Evolutionary conservation across 2,888 invertebrate genomes (phyloP), one percentile per base, ranked within the genome.

Genomic region (Lasioglossum pauxillum): DNA sequence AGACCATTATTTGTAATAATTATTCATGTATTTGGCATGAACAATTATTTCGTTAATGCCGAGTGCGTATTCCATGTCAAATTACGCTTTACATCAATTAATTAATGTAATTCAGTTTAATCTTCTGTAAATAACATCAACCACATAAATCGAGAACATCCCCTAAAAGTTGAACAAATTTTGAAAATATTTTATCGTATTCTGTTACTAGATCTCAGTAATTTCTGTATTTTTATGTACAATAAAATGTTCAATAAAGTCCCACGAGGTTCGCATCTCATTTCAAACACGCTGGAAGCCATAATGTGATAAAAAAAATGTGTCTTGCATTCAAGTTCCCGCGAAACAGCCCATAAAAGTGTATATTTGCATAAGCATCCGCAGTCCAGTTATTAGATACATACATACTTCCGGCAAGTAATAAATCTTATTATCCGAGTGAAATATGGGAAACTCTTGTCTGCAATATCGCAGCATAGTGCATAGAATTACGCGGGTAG

Each of bases 341-440:
- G 31, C 31, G 64, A 64, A 64, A 64, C 35, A 64, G 64, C 64
- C 64, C 31, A 64, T 64, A 31, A 64, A 64, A 64, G 31, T 31
- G 3, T 31, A 8, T 16, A 64, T 64, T 64, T 64, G 64, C 64
- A 64, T 64, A 35, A 64, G 35, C 64, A 35, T 31, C 64, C 19
- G 31, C 64, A 8, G 64, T 64, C 64, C 8, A 19, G 31, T 16
- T 64, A 64, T 64, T 64, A 64, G 31, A 69, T 69, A 23, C 5
- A 38, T 35, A 23, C 38, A 75, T 75, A 67, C 64, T 27, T 67
- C 67, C 57, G 12, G 49, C 16, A 19, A 46, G 57, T 75, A 82
- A 88, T 83, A 82, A 83, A 85, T 88, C 79, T 88, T 75, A 88
- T 83, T 88, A 88, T 77, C 75, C 79, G 49, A 53, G 79, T 60